Evolutionary conservation across 2,113 vertebrate species (phyloP), one percentile per base, ranked within the genome.

Genomic region (Siphamia tubifer): DNA sequence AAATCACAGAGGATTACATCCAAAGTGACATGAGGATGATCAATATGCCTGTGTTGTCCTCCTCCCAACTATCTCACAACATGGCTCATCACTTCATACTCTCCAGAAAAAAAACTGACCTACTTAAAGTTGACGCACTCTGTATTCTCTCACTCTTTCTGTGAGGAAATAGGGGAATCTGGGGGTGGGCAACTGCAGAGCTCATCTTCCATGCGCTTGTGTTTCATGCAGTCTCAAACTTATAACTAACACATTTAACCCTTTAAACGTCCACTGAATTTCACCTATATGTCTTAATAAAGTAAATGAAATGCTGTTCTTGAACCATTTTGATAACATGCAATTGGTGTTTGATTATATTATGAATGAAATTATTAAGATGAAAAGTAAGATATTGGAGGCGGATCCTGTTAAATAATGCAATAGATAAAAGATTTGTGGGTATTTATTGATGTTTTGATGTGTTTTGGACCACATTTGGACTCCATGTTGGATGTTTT

Each of bases 81-180:
- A 51, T 47, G n/a, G 42, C 27, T 74, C 55, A 73, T 56, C 45
- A 20, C 60, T 28, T 76, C 61, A 27, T 2, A 12, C 61, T 81
- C 64, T 52, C 27, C 28, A 48, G 16, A 45, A 52, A 56, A 52
- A 56, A 58, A 49, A 63, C 25, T 83, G 87, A 84, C 87, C 87
- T 87, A 88, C 68, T 83, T 90, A 69, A 83, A 81, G 71, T 74
- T 77, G 47, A 38, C 24, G 23, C 23, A 19, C 71, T 69, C 31
- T 74, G 58, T 70, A 19, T 81, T 81, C 54, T 62, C 38, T 69
- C 9, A 34, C 27, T 78, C 13, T 45, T 45, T 78, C 51, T 57
- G 63, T 19, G 57, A 66, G 32, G 30, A 62, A 64, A 36, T 42
- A 39, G 61, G 31, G 62, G 49, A 44, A 67, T 79, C 48, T 64